Base-by-base conservation (phyloP, 2,888 invertebrate species). In the Chymomyza caudatula region DNA sequence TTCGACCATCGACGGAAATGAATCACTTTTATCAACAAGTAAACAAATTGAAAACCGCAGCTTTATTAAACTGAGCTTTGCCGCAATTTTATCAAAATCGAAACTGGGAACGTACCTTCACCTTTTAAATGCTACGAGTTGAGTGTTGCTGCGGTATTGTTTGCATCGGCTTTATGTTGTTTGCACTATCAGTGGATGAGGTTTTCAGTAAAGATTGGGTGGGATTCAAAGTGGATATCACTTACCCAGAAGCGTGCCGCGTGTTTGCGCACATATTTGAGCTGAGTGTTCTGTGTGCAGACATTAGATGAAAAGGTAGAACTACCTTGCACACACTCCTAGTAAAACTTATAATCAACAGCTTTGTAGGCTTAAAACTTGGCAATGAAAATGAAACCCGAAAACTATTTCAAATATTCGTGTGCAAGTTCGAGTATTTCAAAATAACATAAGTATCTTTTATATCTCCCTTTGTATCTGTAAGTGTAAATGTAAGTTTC, bases 311-410 rank as follows among this genome's bases (percentile, higher is more conserved):
- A 29, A 53, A 62, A 71, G 71, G 72, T 71, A 60, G 67, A 58
- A 29, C 37, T 59, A 37, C 37, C 55, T 52, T 49, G 64, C 65
- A 43, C 68, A 51, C 54, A 63, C 2, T 22, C 17, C 47, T 1
- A 47, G 63, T 57, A 65, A 71, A 80, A 80, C 73, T 80, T 85
- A 73, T 85, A 80, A 80, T 80, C 80, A 85, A 80, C 80, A 85
- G 80, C 80, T 80, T 80, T 83, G 80, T 80, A 69, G 80, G 80
- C 80, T 80, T 85, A 85, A 80, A 75, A 78, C 78, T 73, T 75
- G 22, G 69, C 73, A 61, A 66, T 71, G 75, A 76, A 79, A 78
- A 71, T 65, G 77, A 82, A 78, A 76, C 66, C 57, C 42, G 61
- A 69, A 82, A 85, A 77, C 80, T 80, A 80, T 85, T 79, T 67